A percentile compares a stretch with the other conserved stretches of the same genome.
Evolutionary conservation across 2,113 vertebrate species (phyloP).

Genomic region (Nycticryphes semicollaris): DNA sequence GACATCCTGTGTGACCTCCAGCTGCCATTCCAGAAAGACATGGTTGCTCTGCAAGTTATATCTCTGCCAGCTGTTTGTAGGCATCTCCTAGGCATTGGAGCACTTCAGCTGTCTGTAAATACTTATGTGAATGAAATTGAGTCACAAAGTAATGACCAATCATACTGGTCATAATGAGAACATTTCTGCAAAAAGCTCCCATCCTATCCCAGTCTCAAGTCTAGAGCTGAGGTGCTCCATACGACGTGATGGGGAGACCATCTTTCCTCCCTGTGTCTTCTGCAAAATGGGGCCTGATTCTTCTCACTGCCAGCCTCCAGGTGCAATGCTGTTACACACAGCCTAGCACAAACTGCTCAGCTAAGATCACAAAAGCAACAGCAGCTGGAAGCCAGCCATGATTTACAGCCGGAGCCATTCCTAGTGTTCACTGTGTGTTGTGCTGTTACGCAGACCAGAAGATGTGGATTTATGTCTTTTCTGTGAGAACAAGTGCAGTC

Average conservation of each 20-base stretch:
- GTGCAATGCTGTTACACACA: neutral
- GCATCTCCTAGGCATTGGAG: neutral
- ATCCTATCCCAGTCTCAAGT: neutral
- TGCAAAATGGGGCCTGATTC: neutral
- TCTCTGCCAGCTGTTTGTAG: neutral
- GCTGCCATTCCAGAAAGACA: neutral
- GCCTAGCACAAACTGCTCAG: neutral
- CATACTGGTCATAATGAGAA: neutral
- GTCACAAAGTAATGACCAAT: neutral
- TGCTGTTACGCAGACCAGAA: neutral
- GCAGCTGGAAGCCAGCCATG: neutral
- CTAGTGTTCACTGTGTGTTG: neutral
- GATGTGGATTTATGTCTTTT: constrained; percentile 22
- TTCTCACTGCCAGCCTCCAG: neutral
- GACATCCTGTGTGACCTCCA: neutral
- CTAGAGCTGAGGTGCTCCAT: neutral
- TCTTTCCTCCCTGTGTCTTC: neutral
- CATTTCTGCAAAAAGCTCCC: neutral
- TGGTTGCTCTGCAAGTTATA: neutral
- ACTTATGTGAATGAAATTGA: neutral
- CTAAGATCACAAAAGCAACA: neutral
- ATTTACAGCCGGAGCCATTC: neutral
- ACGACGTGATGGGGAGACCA: accelerated
- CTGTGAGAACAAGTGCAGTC: constrained; percentile 29
- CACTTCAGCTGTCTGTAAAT: neutral